phyloP scores from a whole-genome alignment of 2,888 invertebrate genomes.

The Sceliomorpha sp. region DNA sequence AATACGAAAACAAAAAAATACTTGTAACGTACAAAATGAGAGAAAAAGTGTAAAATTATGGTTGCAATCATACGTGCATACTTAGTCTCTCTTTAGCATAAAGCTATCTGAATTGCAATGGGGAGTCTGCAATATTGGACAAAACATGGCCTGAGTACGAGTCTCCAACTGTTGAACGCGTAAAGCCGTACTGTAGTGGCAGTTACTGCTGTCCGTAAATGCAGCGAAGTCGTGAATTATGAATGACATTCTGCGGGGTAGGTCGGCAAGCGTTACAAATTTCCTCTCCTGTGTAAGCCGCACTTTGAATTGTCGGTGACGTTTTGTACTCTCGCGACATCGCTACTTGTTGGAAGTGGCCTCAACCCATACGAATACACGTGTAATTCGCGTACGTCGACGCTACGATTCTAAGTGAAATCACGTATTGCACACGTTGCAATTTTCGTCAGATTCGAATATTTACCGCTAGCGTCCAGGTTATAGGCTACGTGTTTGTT shows the following conservation, averaged over 20 bases:
- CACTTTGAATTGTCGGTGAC: conserved; percentile 16
- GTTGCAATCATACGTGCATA: too few relatives aligned
- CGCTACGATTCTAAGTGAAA: too few relatives aligned
- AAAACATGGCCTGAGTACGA: conserved; percentile 17
- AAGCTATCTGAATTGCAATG: conserved; percentile 12
- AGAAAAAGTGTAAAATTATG: too few relatives aligned
- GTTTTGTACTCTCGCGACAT: conserved; percentile 17
- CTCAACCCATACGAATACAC: not conserved
- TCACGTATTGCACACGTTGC: too few relatives aligned
- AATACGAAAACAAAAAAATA: too few relatives aligned
- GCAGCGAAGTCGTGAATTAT: conserved; percentile 43
- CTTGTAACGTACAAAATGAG: too few relatives aligned
- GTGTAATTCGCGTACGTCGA: not conserved
- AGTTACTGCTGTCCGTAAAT: conserved; percentile 33
- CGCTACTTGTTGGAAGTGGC: conserved; percentile 18
- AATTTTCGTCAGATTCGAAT: too few relatives aligned
- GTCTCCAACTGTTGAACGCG: conserved; percentile 34
- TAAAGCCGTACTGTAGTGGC: conserved; percentile 14
- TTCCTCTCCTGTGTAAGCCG: not conserved
- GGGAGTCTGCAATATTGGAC: conserved; percentile 15
- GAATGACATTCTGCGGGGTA: conserved; percentile 28
- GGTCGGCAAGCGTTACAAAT: conserved; percentile 26
- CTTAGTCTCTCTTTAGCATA: conserved; percentile 1
- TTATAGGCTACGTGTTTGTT: too few relatives aligned
- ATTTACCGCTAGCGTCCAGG: too few relatives aligned